A percentile compares a stretch with the other conserved stretches of the same genome.
Conservation (phyloP, 2,888 invertebrate species). For the Euzophera pinguis region DNA sequence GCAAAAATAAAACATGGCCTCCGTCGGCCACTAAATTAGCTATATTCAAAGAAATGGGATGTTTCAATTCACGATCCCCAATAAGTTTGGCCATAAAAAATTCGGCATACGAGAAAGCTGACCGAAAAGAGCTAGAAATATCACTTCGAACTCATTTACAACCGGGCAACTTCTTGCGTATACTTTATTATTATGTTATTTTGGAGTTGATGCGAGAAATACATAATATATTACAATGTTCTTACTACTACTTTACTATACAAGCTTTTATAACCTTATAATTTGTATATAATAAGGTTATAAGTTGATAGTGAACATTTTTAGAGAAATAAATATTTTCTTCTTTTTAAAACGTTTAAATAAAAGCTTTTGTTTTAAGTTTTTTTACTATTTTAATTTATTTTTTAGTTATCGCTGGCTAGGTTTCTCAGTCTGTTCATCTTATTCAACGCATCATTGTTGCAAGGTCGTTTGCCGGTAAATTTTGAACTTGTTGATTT, state of each 20-base stretch:
- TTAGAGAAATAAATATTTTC: too few species aligned
- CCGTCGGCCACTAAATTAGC: constrained; percentile 49
- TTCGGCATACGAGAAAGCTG: constrained; percentile 26
- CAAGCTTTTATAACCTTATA: constrained; percentile 5
- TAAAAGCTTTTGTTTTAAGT: too few species aligned
- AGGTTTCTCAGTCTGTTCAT: too few species aligned
- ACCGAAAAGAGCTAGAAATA: constrained; percentile 27
- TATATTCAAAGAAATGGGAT: constrained; percentile 52
- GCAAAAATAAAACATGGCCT: constrained; percentile 32
- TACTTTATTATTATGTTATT: constrained; percentile 20
- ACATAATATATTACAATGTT: constrained; percentile 5
- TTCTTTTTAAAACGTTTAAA: too few species aligned
- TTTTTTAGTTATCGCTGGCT: too few species aligned
- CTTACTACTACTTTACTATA: neutral
- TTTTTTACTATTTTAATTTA: too few species aligned
- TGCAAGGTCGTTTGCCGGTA: too few species aligned
- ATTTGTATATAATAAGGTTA: too few species aligned
- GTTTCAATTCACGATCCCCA: constrained; percentile 43
- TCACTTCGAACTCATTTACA: constrained; percentile 34
- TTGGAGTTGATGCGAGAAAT: constrained; percentile 13
- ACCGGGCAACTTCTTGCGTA: constrained; percentile 16
- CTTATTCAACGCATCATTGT: too few species aligned
- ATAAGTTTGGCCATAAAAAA: constrained; percentile 34
- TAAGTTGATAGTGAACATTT: too few species aligned
- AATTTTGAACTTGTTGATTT: too few species aligned